Percentiles rank a stretch among this genome's conserved stretches.
Evolutionary conservation across 1,140 invertebrate species (phyloP).

Genomic region (Panagrolaimus sp.): DNA sequence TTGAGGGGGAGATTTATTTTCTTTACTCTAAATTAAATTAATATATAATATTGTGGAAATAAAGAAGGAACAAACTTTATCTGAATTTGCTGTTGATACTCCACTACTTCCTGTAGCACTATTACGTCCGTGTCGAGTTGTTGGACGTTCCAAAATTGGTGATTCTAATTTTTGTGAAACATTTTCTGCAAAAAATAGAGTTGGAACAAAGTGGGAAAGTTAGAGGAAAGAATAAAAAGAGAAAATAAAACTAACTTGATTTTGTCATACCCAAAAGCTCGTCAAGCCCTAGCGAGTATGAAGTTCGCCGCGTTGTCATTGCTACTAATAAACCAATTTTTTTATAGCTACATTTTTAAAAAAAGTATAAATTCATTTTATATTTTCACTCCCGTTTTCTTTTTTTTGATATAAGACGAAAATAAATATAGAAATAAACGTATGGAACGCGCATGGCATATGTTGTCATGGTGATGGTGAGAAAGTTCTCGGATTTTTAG

Average conservation of each 20-base stretch:
- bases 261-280: conserved; percentile 7
- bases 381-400: too few relatives aligned
- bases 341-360: too few relatives aligned
- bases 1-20: not conserved
- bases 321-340: not conserved
- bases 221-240: not conserved
- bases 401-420: too few relatives aligned
- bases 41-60: not conserved
- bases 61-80: not conserved
- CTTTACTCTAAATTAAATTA: conserved; percentile 13
- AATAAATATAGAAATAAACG: too few relatives aligned
- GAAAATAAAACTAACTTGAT: not conserved
- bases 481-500: too few relatives aligned
- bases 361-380: too few relatives aligned
- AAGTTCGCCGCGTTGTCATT: conserved; percentile 8
- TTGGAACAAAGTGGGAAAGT: not conserved
- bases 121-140: conserved; percentile 3
- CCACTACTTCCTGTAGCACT: conserved; percentile 6
- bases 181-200: too few relatives aligned
- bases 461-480: too few relatives aligned
- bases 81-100: not conserved
- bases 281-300: conserved; percentile 6
- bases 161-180: not conserved
- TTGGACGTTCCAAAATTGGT: conserved; percentile 10
- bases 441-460: too few relatives aligned